Conservation (phyloP, 2,888 invertebrate genomes). For the Pyralis farinalis region DNA sequence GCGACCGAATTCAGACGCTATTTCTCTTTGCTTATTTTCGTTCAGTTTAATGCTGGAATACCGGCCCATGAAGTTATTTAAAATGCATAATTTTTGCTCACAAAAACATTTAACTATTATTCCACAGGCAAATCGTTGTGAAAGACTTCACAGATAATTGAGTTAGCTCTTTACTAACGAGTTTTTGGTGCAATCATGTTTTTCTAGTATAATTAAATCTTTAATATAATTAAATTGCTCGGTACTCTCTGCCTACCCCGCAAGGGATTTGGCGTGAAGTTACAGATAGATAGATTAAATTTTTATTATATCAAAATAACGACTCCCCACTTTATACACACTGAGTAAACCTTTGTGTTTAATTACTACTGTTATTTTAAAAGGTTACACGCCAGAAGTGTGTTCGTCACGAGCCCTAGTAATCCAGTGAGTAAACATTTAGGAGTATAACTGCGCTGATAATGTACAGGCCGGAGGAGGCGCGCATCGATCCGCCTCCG, state of each 20-base stretch:
- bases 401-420: no score
- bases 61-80: constrained; percentile 11
- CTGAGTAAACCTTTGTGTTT: no score
- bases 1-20: constrained; percentile 18
- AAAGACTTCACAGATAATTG: background rate
- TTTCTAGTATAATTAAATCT: background rate
- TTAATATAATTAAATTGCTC: background rate
- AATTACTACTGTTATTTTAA: no score
- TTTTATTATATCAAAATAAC: no score
- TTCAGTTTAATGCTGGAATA: constrained; percentile 8
- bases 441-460: no score
- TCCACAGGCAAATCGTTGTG: background rate
- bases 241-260: background rate
- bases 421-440: no score
- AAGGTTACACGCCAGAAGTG: no score
- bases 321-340: no score
- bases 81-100: constrained; percentile 12
- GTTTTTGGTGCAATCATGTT: background rate
- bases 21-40: constrained; percentile 13
- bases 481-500: no score
- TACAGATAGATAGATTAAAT: no score
- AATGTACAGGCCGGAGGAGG: no score
- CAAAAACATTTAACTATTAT: background rate
- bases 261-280: background rate
- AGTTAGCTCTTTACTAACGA: background rate